Conservation (phyloP, 2,113 vertebrate species). For the Urocynchramus pylzowi region DNA sequence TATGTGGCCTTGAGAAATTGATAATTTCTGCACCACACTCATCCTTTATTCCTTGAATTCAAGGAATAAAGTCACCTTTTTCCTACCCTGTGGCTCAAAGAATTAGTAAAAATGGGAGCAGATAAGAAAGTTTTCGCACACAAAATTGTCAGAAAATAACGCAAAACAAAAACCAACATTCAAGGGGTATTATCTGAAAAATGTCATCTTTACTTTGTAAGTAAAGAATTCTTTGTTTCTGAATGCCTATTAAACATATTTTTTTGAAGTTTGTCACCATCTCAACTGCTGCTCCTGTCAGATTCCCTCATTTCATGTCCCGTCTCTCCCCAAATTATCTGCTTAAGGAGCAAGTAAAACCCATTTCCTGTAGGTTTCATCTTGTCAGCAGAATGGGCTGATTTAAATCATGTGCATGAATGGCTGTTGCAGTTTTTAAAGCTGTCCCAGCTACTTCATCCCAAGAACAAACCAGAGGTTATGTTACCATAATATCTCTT, state of each 20-base stretch:
- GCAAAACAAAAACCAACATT: not conserved
- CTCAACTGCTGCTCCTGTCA: not conserved
- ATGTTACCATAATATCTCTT: not conserved
- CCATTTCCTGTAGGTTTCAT: conserved; percentile 7
- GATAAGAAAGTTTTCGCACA: not conserved
- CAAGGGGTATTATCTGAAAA: not conserved
- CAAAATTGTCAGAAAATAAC: not conserved
- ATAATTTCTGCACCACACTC: not conserved
- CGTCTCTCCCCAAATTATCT: not conserved
- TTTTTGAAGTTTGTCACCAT: not conserved
- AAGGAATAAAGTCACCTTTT: not conserved
- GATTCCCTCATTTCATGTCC: not conserved
- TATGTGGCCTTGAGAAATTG: not conserved
- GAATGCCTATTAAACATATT: not conserved
- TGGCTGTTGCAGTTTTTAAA: not conserved
- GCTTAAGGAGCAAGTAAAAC: conserved; percentile 22
- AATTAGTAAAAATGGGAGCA: not conserved
- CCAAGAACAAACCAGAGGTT: not conserved
- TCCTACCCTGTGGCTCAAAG: not conserved
- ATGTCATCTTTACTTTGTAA: not conserved
- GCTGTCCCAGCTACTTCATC: not conserved
- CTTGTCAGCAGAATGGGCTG: not conserved
- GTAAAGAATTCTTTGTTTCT: not conserved
- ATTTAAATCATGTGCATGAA: conserved; percentile 11
- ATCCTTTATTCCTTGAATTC: not conserved